phyloP scores from a whole-genome alignment of 2,888 invertebrate genomes.

The Lepidonotus clava region DNA sequence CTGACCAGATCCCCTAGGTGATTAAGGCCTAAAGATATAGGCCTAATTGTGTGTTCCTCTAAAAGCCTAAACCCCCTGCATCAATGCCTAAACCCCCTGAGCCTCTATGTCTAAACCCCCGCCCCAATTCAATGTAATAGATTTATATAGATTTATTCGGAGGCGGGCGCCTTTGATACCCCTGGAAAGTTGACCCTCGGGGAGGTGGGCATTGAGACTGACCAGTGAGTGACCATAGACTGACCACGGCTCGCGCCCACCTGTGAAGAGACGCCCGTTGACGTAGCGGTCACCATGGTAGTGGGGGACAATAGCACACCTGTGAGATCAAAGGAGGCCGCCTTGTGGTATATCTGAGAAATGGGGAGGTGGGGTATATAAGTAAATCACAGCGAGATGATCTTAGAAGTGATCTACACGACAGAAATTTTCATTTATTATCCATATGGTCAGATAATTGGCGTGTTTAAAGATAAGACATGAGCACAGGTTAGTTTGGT shows the following conservation, averaged over 20 bases:
- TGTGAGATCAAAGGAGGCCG: background rate
- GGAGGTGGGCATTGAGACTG: background rate
- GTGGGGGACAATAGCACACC: background rate
- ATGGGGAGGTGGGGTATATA: no score
- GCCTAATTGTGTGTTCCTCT: background rate
- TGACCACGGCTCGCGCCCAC: background rate
- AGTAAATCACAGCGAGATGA: no score
- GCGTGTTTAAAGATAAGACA: no score
- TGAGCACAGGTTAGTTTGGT: no score
- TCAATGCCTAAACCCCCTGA: no score
- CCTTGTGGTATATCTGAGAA: no score
- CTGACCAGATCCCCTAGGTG: background rate
- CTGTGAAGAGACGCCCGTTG: background rate
- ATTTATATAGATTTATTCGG: background rate
- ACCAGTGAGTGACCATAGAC: background rate
- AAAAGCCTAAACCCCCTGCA: background rate
- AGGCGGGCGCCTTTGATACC: background rate
- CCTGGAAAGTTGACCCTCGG: background rate
- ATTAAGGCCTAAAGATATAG: background rate
- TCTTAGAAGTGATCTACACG: no score
- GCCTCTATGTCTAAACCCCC: no score
- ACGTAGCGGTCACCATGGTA: background rate
- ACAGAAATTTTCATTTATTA: no score
- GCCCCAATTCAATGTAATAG: background rate
- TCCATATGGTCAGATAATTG: no score